Percentiles rank a stretch among this genome's conserved stretches.
phyloP scores from a whole-genome alignment of 2,113 vertebrate genomes.

The Hemiprocne comata region DNA sequence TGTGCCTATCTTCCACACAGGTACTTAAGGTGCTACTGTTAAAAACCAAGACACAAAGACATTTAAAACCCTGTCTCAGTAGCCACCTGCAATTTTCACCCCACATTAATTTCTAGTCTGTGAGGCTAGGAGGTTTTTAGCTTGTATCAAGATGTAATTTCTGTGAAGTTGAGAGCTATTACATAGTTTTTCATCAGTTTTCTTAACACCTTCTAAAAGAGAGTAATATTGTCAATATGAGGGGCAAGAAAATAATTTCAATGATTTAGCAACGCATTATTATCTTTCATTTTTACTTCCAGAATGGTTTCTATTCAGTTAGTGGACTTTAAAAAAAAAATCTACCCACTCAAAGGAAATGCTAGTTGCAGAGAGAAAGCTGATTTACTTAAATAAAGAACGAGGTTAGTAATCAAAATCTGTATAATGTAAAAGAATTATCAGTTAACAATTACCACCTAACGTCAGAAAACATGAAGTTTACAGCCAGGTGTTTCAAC shows the following conservation, averaged over 20 bases:
- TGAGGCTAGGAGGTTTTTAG: not conserved
- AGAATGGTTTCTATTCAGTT: not conserved
- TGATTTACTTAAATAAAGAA: not conserved
- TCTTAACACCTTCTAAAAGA: not conserved
- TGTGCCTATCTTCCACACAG: not conserved
- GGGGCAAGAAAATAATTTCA: not conserved
- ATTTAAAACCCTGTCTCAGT: not conserved
- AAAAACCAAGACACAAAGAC: not conserved
- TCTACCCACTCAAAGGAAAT: not conserved
- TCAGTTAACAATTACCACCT: not conserved
- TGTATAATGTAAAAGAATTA: not conserved
- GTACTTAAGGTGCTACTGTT: not conserved
- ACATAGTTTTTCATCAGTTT: not conserved
- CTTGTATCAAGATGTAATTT: not conserved
- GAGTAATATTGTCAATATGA: not conserved
- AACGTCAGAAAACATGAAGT: not conserved
- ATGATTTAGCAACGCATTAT: not conserved
- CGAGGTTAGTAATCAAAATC: not conserved
- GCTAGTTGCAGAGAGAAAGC: not conserved
- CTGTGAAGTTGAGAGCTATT: not conserved
- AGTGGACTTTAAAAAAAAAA: not conserved
- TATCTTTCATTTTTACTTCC: not conserved
- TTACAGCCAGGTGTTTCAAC: not conserved
- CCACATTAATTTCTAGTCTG: not conserved
- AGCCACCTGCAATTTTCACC: not conserved